Percentiles rank a stretch among this genome's conserved stretches.
Evolutionary conservation across 2,797 vertebrate species (phyloP).

Genomic region (Chiroxiphia lanceolata): DNA sequence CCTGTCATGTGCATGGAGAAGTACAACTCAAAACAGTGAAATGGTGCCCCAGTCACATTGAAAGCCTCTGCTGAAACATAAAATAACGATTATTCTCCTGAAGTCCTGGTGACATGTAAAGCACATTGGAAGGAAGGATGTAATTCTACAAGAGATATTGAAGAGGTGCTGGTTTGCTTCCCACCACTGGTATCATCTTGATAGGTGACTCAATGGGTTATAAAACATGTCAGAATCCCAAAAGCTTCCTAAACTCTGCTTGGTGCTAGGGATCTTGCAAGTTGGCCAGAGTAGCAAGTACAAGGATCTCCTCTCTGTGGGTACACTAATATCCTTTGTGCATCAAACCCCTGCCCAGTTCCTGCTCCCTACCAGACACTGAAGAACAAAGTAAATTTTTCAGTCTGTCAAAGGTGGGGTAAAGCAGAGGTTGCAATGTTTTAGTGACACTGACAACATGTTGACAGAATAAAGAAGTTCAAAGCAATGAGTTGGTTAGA

Average conservation of each 20-base stretch:
- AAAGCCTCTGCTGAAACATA: not conserved
- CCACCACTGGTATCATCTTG: not conserved
- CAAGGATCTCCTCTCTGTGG: not conserved
- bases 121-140: not conserved
- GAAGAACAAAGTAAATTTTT: not conserved
- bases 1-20: not conserved
- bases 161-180: not conserved
- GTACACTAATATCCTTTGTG: not conserved
- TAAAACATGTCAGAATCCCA: not conserved
- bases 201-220: not conserved
- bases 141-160: not conserved
- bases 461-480: not conserved
- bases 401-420: not conserved
- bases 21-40: not conserved
- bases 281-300: rapidly evolving
- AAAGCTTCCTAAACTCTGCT: not conserved
- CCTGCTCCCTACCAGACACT: not conserved
- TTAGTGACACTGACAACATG: not conserved
- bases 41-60: not conserved
- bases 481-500: not conserved
- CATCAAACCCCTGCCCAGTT: not conserved
- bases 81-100: not conserved
- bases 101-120: not conserved
- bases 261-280: not conserved
- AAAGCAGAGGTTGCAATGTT: not conserved